phyloP scores from a whole-genome alignment of 2,113 vertebrate genomes.

The Atractosteus spatula region DNA sequence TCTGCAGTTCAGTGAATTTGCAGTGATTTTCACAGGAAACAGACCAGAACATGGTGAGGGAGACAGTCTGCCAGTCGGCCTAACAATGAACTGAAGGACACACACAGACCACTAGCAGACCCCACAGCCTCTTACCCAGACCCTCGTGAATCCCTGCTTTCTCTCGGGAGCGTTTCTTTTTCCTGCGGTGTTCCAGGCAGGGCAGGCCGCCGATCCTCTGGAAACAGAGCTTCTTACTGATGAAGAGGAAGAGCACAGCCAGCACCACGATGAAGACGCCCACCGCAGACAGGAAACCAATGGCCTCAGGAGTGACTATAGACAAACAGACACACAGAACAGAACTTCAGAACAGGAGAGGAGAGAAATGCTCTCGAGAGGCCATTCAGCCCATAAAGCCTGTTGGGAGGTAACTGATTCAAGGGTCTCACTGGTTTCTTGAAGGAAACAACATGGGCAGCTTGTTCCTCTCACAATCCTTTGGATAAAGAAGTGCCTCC shows the following conservation, averaged over 20 bases:
- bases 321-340: conserved; percentile 52
- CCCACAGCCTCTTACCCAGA: conserved; percentile 61
- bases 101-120: neutral
- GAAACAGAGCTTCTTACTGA: conserved; percentile 83
- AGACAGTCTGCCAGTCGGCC: too few relatives aligned
- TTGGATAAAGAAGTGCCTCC: too few relatives aligned
- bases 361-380: too few relatives aligned
- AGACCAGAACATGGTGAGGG: too few relatives aligned
- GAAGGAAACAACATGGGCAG: too few relatives aligned
- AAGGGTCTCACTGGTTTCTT: too few relatives aligned
- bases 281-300: conserved; percentile 72
- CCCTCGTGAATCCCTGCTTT: conserved; percentile 53
- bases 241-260: conserved; percentile 78
- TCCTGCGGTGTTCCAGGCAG: conserved; percentile 60
- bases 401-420: too few relatives aligned
- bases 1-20: conserved; percentile 22
- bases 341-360: neutral
- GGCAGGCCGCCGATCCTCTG: conserved; percentile 66
- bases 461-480: too few relatives aligned
- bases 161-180: conserved; percentile 52
- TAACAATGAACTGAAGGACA: too few relatives aligned
- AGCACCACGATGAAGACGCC: conserved; percentile 76
- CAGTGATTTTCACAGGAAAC: too few relatives aligned
- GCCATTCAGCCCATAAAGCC: too few relatives aligned
- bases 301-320: conserved; percentile 72